A percentile compares a stretch with the other conserved stretches of the same genome.
Evolutionary conservation across 2,113 vertebrate genomes (phyloP).

Genomic region (Etheostoma cragini): DNA sequence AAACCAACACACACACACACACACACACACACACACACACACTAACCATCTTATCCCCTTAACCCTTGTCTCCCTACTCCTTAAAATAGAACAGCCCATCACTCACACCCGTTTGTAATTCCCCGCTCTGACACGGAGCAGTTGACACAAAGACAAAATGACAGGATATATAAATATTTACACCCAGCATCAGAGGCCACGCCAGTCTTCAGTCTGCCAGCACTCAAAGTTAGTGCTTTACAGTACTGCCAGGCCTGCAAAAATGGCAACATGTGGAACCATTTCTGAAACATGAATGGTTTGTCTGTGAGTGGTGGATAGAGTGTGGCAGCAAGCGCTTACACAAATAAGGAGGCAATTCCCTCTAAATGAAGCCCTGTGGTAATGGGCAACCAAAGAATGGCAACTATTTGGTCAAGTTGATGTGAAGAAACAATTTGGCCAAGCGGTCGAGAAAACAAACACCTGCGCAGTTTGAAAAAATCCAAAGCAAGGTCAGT

Average conservation of each 20-base stretch:
- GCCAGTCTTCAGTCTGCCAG: slow-evolving; percentile 52
- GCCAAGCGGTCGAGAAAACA: slow-evolving; percentile 31
- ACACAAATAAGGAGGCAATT: slow-evolving; percentile 54
- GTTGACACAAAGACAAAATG: slow-evolving; percentile 73
- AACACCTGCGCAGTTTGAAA: slow-evolving; percentile 60
- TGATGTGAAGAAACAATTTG: slow-evolving; percentile 48
- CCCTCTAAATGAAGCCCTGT: slow-evolving; percentile 53
- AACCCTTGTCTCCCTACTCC: slow-evolving; percentile 60
- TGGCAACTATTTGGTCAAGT: slow-evolving; percentile 55
- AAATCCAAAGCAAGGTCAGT: slow-evolving; percentile 38
- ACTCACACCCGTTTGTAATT: slow-evolving; percentile 66
- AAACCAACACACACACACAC: slow-evolving; percentile 22
- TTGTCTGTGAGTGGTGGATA: slow-evolving; percentile 59
- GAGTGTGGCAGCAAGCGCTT: slow-evolving; percentile 50
- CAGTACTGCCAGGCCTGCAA: slow-evolving; percentile 41
- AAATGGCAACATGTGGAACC: slow-evolving; percentile 74
- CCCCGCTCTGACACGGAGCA: slow-evolving; percentile 51
- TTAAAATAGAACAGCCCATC: slow-evolving; percentile 71
- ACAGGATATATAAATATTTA: slow-evolving; percentile 80
- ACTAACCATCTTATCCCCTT: slow-evolving; percentile 60
- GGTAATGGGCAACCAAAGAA: slow-evolving; percentile 47
- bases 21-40: slow-evolving; percentile 1
- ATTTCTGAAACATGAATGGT: slow-evolving; percentile 62
- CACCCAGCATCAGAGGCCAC: slow-evolving; percentile 59
- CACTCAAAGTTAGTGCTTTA: slow-evolving; percentile 43